Evolutionary conservation across 2,113 vertebrate genomes (phyloP), one percentile per base, ranked within the genome.

Genomic region (Tylochromis polylepis): DNA sequence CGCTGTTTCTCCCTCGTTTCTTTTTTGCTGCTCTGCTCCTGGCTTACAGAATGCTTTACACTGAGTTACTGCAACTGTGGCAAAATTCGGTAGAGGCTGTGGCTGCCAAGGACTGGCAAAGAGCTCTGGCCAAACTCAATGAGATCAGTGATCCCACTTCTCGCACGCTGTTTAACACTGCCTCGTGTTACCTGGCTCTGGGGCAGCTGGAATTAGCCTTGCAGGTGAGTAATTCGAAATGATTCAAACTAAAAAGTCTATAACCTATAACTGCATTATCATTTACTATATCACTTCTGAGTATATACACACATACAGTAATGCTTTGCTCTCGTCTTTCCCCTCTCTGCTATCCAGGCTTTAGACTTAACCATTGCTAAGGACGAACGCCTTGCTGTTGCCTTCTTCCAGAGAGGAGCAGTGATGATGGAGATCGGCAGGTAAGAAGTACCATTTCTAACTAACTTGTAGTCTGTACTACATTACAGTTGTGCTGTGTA

Each of bases 341-440:
- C 11, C 14, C 15, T 78, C 27, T 82, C n/a, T 89, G 2, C 20
- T 56, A 6, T 81, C 12, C 81, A 99, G 98, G 96, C 97, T 16
- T 97, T 98, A 5, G 79, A 97, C 88, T 72, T 94, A 18, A 96
- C 96, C 0, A 59, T 98, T 7, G 84, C 86, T 0, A 98, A 97
- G 89, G 98, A 99, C 77, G 91, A 93, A 29, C 96, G 96, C 34
- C 93, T 99, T 14, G 97, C 98, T 11, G 96, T 98, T 0, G 98
- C 95, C 36, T 98, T 97, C 93, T 97, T 98, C 79, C 98, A 99
- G 93, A 97, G 97, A 79, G 96, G 97, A 1, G 96, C 96, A 18
- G 96, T 97, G 62, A 94, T 93, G 65, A 96, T 98, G 94, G 96
- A 96, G 93, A 86, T 97, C 75, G 87, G 92, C 89, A 96, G 95